A percentile compares a stretch with the other conserved stretches of the same genome.
Evolutionary conservation across 2,113 vertebrate species (phyloP).

Genomic region (Arenaria interpres): DNA sequence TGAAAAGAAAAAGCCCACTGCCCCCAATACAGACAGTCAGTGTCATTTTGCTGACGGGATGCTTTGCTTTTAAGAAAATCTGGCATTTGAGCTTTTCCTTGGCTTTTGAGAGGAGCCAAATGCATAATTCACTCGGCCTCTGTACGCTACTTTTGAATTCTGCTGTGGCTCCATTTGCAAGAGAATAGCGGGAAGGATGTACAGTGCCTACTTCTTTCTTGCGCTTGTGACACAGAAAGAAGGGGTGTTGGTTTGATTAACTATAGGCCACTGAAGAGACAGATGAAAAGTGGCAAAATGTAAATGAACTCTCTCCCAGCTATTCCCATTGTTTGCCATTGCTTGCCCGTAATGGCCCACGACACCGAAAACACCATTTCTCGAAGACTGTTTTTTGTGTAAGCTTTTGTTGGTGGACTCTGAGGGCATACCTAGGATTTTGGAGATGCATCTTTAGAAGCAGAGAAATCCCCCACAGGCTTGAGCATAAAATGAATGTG

Average conservation of each 20-base stretch:
- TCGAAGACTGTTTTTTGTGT: not conserved
- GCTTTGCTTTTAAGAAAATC: conserved; percentile 66
- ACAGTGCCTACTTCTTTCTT: conserved; percentile 54
- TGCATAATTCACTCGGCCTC: conserved; percentile 60
- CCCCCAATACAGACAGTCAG: conserved; percentile 13
- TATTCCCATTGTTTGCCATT: not conserved
- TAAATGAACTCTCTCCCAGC: conserved; percentile 39
- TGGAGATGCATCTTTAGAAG: not conserved
- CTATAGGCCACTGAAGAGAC: conserved; percentile 9
- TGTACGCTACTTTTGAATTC: conserved; percentile 60
- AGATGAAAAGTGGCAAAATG: conserved; percentile 47
- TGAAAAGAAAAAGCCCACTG: conserved; percentile 29
- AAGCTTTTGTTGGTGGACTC: not conserved
- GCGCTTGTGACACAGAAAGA: not conserved
- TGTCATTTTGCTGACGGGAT: conserved; percentile 56
- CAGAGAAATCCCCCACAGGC: not conserved
- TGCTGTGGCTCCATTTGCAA: conserved; percentile 66
- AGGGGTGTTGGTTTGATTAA: conserved; percentile 56
- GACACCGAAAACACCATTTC: not conserved
- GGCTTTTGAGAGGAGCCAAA: conserved; percentile 66
- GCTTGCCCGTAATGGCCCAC: not conserved
- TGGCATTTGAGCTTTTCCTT: conserved; percentile 64
- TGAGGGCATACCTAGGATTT: not conserved
- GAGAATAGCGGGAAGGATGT: conserved; percentile 63
- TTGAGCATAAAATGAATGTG: not conserved